Evolutionary conservation across 1,140 invertebrate species (phyloP).

Genomic region (Ylistrum balloti): DNA sequence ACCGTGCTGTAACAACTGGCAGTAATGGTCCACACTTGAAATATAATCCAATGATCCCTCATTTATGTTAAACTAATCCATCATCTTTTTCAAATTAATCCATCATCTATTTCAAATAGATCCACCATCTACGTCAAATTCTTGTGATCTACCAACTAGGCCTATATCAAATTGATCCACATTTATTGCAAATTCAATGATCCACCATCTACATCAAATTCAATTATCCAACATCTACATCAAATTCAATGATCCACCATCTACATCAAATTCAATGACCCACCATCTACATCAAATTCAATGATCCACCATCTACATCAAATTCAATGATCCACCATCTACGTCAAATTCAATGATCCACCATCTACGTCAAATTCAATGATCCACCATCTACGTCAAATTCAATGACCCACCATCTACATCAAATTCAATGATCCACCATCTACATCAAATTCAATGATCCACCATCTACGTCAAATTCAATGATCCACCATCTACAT

Average conservation of each 20-base stretch:
- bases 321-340: too few relatives aligned
- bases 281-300: too few relatives aligned
- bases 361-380: neutral
- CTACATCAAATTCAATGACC: neutral
- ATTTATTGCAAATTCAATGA: too few relatives aligned
- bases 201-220: too few relatives aligned
- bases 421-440: too few relatives aligned
- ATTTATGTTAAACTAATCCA: neutral
- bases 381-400: neutral
- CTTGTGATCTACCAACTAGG: too few relatives aligned
- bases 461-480: too few relatives aligned
- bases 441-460: too few relatives aligned
- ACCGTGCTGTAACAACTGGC: neutral
- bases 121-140: neutral
- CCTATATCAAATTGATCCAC: too few relatives aligned
- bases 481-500: neutral
- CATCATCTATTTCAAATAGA: neutral
- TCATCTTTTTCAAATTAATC: neutral
- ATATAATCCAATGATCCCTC: neutral
- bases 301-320: too few relatives aligned
- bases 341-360: too few relatives aligned
- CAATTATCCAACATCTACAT: neutral
- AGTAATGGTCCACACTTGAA: neutral
- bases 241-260: neutral
- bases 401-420: too few relatives aligned